A percentile compares a stretch with the other conserved stretches of the same genome.
These are phyloP conservation scores for Smittia sp. DNA, from an alignment of 2,888 invertebrate genomes.

Conservation along the genomic window DNA sequence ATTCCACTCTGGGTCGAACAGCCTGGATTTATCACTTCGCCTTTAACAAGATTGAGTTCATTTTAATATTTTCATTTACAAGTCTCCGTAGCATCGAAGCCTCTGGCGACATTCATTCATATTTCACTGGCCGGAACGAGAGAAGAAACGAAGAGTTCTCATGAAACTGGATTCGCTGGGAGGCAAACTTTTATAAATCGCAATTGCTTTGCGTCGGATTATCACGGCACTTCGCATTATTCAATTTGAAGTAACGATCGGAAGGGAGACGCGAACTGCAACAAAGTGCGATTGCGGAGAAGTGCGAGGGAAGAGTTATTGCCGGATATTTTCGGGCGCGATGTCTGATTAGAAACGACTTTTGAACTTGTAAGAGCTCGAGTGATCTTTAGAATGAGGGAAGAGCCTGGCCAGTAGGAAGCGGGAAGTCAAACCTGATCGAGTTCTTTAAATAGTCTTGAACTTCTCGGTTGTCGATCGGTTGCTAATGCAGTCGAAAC, in stretches of 20 bases:
- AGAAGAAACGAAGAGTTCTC: background rate
- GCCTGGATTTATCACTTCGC: too few relatives aligned
- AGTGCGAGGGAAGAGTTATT: background rate
- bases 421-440: too few relatives aligned
- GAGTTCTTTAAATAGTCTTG: too few relatives aligned
- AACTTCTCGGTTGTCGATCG: too few relatives aligned
- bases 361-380: background rate
- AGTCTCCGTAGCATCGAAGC: background rate
- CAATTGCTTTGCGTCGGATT: background rate
- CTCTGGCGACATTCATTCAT: background rate
- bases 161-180: slow-evolving; percentile 2
- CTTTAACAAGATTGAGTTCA: background rate
- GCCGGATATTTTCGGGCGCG: slow-evolving; percentile 20
- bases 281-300: background rate
- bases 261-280: background rate
- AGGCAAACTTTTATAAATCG: slow-evolving; percentile 9
- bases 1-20: too few relatives aligned
- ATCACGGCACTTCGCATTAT: too few relatives aligned
- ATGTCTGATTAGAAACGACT: slow-evolving; percentile 16
- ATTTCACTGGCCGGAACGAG: background rate
- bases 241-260: background rate
- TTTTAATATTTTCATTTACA: background rate
- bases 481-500: too few relatives aligned
- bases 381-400: too few relatives aligned
- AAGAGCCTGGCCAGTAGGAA: too few relatives aligned